These are phyloP conservation scores for Empidonax traillii DNA, from an alignment of 2,113 vertebrate genomes.

Conservation along the genomic window DNA sequence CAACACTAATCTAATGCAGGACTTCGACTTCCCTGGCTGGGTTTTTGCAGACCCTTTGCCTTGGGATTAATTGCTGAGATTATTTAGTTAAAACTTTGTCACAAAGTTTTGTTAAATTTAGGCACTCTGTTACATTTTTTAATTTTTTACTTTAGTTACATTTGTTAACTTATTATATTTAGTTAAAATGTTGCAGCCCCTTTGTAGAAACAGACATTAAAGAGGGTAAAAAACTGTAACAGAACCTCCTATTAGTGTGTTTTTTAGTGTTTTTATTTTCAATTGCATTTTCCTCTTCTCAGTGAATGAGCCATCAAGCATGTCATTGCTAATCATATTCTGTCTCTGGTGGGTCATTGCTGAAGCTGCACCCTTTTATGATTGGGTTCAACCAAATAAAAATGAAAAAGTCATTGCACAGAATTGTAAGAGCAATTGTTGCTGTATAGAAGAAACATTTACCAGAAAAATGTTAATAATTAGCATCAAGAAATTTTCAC, in stretches of 20 bases:
- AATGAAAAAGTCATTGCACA: neutral
- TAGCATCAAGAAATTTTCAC: neutral
- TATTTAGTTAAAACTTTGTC: neutral
- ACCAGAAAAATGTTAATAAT: neutral
- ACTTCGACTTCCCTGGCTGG: neutral
- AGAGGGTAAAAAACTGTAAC: neutral
- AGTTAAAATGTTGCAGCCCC: neutral
- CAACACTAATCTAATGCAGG: neutral
- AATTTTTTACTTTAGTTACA: neutral
- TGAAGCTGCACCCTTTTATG: neutral
- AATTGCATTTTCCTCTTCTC: neutral
- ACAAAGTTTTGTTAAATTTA: neutral
- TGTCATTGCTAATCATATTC: neutral
- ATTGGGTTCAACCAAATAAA: neutral
- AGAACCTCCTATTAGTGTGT: neutral
- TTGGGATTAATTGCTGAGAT: neutral
- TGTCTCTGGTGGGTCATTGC: neutral
- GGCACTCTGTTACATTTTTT: neutral
- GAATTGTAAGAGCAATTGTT: neutral
- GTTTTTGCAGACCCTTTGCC: neutral
- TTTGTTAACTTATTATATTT: neutral
- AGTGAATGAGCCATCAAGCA: neutral
- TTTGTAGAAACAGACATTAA: neutral
- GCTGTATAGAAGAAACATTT: neutral
- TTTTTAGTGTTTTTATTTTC: neutral